Conservation (phyloP, 2,888 invertebrate genomes). For the Helobdella robusta region DNA sequence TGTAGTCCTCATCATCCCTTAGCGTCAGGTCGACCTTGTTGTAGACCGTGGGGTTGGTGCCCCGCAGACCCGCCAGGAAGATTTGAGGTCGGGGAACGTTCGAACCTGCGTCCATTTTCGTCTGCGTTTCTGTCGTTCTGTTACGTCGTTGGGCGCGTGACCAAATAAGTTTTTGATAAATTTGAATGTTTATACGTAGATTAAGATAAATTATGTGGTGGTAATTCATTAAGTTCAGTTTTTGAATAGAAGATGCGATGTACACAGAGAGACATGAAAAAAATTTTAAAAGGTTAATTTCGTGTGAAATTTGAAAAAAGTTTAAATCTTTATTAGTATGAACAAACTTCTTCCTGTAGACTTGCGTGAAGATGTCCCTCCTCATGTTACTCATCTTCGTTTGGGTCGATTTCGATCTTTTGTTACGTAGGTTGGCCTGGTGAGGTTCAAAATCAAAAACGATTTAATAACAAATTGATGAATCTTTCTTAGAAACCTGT, state of each 20-base stretch:
- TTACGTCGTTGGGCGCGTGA: too few species aligned
- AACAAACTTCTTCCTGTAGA: conserved; percentile 9
- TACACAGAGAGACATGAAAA: not conserved
- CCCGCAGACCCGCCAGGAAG: conserved; percentile 48
- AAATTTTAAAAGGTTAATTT: not conserved
- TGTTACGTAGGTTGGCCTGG: conserved; percentile 59
- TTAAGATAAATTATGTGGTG: too few species aligned
- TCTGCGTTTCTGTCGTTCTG: conserved; percentile 47
- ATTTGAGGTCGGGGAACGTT: conserved; percentile 48
- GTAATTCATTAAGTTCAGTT: not conserved
- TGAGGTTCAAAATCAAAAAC: conserved; percentile 49
- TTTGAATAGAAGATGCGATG: too few species aligned
- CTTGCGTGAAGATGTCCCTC: conserved; percentile 15
- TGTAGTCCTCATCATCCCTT: conserved; percentile 43
- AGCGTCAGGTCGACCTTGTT: conserved; percentile 49
- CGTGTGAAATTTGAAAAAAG: not conserved
- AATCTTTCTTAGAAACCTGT: not conserved
- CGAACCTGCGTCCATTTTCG: conserved; percentile 46
- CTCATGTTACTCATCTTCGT: conserved; percentile 21
- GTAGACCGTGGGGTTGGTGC: conserved; percentile 43
- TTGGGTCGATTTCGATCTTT: conserved; percentile 16
- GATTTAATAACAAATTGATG: not conserved
- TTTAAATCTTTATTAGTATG: conserved; percentile 2
- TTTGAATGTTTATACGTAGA: not conserved
- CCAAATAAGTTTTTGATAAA: not conserved